Evolutionary conservation across 2,113 vertebrate species (phyloP).

Genomic region (Corydoras maculifer): DNA sequence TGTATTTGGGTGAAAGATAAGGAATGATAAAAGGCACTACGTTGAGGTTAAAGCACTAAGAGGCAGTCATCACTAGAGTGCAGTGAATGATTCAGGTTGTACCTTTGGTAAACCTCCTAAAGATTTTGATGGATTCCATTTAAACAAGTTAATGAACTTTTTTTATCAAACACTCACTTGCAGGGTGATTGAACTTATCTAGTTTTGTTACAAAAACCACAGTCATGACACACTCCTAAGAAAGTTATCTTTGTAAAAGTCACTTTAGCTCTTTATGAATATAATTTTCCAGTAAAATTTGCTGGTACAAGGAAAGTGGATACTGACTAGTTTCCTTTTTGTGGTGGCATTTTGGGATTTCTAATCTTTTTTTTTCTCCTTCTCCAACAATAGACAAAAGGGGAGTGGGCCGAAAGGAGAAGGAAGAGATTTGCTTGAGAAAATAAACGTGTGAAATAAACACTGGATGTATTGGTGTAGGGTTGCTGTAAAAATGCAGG

Average conservation of each 20-base stretch:
- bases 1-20: too few relatives aligned
- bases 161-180: too few relatives aligned
- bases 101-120: too few relatives aligned
- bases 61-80: too few relatives aligned
- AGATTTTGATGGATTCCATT: too few relatives aligned
- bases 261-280: background rate
- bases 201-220: too few relatives aligned
- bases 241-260: background rate
- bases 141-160: too few relatives aligned
- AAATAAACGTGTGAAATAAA: conserved; percentile 62
- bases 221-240: too few relatives aligned
- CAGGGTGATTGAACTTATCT: too few relatives aligned
- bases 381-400: conserved; percentile 50
- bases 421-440: conserved; percentile 56
- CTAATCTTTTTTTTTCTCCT: conserved; percentile 33
- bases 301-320: conserved; percentile 10
- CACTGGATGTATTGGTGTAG: conserved; percentile 34
- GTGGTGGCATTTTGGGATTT: conserved; percentile 18
- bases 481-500: conserved; percentile 54
- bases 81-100: too few relatives aligned
- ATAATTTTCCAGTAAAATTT: conserved; percentile 3
- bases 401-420: conserved; percentile 43
- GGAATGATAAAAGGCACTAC: too few relatives aligned
- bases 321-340: conserved; percentile 22
- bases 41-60: too few relatives aligned